Evolutionary conservation across 1,140 invertebrate species (phyloP).

Genomic region (Marisa cornuarietis): DNA sequence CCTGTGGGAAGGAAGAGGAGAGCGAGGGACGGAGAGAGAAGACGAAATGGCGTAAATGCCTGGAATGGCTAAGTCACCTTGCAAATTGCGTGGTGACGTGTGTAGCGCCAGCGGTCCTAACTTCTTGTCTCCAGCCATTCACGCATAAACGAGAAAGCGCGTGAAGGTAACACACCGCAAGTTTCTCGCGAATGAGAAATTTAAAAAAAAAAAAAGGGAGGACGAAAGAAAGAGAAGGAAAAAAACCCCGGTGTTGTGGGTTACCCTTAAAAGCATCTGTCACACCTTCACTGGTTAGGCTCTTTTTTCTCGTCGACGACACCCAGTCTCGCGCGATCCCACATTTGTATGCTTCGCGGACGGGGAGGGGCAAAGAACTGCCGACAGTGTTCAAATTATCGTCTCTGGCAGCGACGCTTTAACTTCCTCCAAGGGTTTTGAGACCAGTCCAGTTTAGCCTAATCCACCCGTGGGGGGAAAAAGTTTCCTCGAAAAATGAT

Average conservation of each 20-base stretch:
- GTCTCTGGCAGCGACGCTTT: too few species aligned
- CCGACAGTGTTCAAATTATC: background rate
- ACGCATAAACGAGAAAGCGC: too few species aligned
- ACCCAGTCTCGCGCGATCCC: constrained; percentile 1
- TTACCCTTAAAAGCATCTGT: background rate
- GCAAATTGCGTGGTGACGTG: too few species aligned
- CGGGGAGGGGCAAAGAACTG: background rate
- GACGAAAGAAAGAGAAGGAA: constrained; percentile 9
- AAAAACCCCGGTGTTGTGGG: background rate
- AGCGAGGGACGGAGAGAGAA: background rate
- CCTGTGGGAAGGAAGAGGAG: background rate
- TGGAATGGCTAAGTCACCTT: too few species aligned
- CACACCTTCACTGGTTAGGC: background rate
- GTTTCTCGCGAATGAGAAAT: background rate
- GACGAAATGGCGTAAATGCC: background rate
- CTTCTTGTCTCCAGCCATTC: too few species aligned
- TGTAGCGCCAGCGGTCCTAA: too few species aligned
- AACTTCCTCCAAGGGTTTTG: too few species aligned
- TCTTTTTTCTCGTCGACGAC: background rate
- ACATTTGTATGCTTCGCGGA: background rate
- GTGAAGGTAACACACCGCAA: too few species aligned
- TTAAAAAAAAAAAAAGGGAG: background rate
- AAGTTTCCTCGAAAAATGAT: too few species aligned
- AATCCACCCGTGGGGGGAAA: too few species aligned
- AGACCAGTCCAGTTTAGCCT: too few species aligned